Conservation (phyloP, 2,797 vertebrate genomes). For the Cyclura pinguis region DNA sequence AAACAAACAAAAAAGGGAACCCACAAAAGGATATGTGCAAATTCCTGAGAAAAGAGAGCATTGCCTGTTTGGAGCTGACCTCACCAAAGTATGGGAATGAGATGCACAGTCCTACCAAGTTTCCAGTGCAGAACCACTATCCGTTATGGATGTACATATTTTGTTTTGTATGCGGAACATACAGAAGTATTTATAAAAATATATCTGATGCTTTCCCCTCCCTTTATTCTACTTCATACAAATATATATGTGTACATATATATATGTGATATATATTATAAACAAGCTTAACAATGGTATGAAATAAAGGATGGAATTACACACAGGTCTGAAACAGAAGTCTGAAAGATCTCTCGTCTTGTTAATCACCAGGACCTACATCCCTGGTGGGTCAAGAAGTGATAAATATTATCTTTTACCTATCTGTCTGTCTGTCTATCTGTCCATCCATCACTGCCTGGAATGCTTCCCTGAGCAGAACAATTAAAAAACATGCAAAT, state of each 20-base stretch:
- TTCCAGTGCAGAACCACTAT: conserved; percentile 88
- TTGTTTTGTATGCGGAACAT: conserved; percentile 93
- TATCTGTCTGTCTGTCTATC: too few relatives aligned
- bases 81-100: conserved; percentile 77
- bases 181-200: conserved; percentile 97
- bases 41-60: conserved; percentile 39
- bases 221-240: conserved; percentile 72
- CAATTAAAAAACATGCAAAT: too few relatives aligned
- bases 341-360: conserved; percentile 12
- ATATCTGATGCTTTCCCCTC: conserved; percentile 77
- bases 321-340: conserved; percentile 44
- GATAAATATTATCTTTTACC: too few relatives aligned
- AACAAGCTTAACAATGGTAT: conserved; percentile 75
- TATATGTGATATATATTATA: conserved; percentile 76
- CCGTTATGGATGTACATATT: conserved; percentile 93
- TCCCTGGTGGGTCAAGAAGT: not conserved
- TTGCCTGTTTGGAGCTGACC: conserved; percentile 73
- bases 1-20: not conserved
- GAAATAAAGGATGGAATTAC: conserved; percentile 78
- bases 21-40: conserved; percentile 1
- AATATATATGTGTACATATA: conserved; percentile 73
- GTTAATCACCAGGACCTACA: not conserved
- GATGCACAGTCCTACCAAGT: conserved; percentile 71
- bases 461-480: too few relatives aligned
- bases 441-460: too few relatives aligned